These are phyloP conservation scores for Caenorhabditis briggsae DNA, from an alignment of 1,140 invertebrate species.

Conservation along the genomic window DNA sequence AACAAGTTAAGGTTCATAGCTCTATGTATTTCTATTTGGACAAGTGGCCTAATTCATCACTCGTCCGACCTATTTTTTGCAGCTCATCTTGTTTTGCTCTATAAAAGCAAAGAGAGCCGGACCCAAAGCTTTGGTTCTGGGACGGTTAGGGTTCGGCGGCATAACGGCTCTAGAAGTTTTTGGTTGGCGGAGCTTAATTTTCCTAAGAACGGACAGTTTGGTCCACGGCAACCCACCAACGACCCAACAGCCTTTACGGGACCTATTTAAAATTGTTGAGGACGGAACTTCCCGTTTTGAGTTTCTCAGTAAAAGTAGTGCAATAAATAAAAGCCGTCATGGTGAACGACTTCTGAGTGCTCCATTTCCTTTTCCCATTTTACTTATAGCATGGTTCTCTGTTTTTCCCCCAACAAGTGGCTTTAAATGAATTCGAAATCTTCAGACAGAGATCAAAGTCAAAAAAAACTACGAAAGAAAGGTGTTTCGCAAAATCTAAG, in stretches of 20 bases:
- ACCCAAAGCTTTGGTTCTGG: too few relatives aligned
- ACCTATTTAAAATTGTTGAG: too few relatives aligned
- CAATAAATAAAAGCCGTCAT: slow-evolving; percentile 29
- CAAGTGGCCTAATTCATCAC: not conserved
- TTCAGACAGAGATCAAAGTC: not conserved
- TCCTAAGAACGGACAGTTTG: too few relatives aligned
- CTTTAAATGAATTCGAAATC: not conserved
- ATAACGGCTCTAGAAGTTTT: too few relatives aligned
- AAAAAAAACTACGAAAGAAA: not conserved
- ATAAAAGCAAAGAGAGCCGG: not conserved
- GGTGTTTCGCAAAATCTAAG: not conserved
- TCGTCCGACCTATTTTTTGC: not conserved
- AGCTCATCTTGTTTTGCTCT: slow-evolving; percentile 25
- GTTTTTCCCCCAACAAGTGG: not conserved
- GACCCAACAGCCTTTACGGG: too few relatives aligned
- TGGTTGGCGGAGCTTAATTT: too few relatives aligned
- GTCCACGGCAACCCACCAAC: too few relatives aligned
- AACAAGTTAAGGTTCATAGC: slow-evolving; percentile 28
- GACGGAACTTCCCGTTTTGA: not conserved
- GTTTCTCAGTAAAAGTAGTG: not conserved
- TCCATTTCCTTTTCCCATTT: not conserved
- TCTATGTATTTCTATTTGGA: not conserved
- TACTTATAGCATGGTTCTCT: not conserved
- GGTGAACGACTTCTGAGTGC: slow-evolving; percentile 13
- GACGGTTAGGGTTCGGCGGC: too few relatives aligned